Evolutionary conservation across 2,797 vertebrate species (phyloP).

Genomic region (Mormyrus proboscirostris): DNA sequence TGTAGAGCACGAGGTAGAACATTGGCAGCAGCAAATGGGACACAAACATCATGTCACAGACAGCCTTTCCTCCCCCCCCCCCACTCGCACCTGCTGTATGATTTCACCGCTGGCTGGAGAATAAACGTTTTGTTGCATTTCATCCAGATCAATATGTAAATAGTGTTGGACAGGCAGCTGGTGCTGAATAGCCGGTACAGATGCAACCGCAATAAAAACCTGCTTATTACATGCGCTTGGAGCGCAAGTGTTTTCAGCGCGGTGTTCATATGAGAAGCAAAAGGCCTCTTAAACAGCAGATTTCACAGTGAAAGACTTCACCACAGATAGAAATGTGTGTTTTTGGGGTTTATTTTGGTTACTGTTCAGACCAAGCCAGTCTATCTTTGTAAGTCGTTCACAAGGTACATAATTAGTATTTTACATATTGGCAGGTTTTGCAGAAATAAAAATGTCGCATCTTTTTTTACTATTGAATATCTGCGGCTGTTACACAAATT

Average conservation of each 20-base stretch:
- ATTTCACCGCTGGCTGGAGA: not conserved
- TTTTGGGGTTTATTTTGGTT: not conserved
- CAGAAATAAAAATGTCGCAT: not conserved
- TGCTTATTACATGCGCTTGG: not conserved
- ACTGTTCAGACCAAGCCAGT: not conserved
- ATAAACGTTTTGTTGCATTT: not conserved
- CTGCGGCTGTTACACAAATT: not conserved
- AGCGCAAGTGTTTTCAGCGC: not conserved
- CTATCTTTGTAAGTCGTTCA: not conserved
- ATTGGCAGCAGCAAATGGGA: not conserved
- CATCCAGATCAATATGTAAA: not conserved
- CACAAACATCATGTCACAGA: not conserved
- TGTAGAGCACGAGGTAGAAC: not conserved
- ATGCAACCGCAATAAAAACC: not conserved
- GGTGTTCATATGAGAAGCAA: not conserved
- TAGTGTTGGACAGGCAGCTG: not conserved
- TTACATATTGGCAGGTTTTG: not conserved
- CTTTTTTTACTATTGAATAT: not conserved
- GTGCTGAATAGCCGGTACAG: not conserved
- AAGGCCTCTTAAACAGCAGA: not conserved
- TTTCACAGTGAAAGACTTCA: not conserved
- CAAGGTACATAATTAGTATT: not conserved
- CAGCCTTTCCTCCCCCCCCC: too few relatives aligned
- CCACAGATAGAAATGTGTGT: not conserved
- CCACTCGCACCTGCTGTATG: not conserved